Percentiles rank a stretch among this genome's conserved stretches.
Evolutionary conservation across 53 echinoderm and acorn worm species (phyloP).

Genomic region (Paracentrotus lividus): DNA sequence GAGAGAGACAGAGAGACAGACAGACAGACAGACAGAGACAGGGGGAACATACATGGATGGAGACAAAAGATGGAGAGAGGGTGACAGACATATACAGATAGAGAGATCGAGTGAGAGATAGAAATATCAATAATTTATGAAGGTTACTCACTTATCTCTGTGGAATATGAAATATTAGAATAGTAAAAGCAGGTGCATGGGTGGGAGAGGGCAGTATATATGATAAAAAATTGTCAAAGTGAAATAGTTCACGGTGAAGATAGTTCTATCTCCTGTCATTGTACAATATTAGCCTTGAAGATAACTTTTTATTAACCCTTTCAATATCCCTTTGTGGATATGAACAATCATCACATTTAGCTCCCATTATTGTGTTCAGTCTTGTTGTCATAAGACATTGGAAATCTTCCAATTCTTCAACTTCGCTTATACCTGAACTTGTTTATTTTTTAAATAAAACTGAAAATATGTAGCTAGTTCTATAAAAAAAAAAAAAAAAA

Average conservation of each 20-base stretch:
- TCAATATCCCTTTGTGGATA: not conserved
- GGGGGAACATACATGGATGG: no score
- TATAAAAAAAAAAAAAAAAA: no score
- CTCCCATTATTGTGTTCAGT: not conserved
- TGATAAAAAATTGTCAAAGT: not conserved
- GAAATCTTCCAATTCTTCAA: not conserved
- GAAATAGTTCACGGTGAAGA: not conserved
- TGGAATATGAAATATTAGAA: slow-evolving; percentile 6
- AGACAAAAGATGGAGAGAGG: not conserved
- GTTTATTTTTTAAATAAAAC: not conserved
- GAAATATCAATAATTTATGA: no score
- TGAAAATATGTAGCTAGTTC: not conserved
- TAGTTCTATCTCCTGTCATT: not conserved
- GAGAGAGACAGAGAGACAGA: no score
- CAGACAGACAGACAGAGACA: no score
- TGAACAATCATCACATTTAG: not conserved
- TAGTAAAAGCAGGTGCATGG: slow-evolving; percentile 5
- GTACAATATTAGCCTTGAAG: not conserved
- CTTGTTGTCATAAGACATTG: not conserved
- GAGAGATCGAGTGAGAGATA: no score
- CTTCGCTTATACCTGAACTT: not conserved
- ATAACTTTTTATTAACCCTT: not conserved
- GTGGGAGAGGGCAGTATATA: not conserved
- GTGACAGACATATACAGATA: no score
- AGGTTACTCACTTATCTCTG: not conserved